Conservation (phyloP, 92 coral and sea anemone species). For the Galaxea fascicularis region DNA sequence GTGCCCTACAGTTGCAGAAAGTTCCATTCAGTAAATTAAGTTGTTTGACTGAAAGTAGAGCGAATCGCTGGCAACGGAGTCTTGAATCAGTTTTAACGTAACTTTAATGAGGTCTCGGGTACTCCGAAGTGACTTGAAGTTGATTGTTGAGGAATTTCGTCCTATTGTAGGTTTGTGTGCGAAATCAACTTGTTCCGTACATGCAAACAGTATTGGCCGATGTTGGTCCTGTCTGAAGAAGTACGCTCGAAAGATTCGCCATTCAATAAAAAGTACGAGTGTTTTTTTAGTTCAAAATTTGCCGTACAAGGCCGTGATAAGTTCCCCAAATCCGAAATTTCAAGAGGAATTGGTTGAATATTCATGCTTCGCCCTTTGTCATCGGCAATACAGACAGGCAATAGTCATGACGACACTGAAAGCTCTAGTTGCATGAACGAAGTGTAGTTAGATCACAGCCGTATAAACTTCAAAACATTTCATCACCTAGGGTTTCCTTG, state of each 20-base stretch:
- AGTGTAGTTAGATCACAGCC: too few relatives aligned
- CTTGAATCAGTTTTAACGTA: too few relatives aligned
- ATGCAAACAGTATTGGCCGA: background rate
- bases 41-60: background rate
- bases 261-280: too few relatives aligned
- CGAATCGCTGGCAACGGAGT: background rate
- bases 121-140: background rate
- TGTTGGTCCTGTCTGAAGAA: too few relatives aligned
- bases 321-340: background rate
- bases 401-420: too few relatives aligned
- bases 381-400: too few relatives aligned
- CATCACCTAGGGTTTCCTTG: too few relatives aligned
- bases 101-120: background rate
- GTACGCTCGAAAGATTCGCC: too few relatives aligned
- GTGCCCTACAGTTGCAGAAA: background rate
- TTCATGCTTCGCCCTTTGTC: background rate
- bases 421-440: too few relatives aligned
- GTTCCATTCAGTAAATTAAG: background rate
- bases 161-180: background rate
- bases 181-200: background rate
- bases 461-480: too few relatives aligned
- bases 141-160: constrained; percentile 36
- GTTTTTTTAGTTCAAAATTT: background rate
- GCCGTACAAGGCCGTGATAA: background rate
- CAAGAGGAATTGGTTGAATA: background rate